Evolutionary conservation across 2,888 invertebrate genomes (phyloP).

Genomic region (Platerodrilus igneus): DNA sequence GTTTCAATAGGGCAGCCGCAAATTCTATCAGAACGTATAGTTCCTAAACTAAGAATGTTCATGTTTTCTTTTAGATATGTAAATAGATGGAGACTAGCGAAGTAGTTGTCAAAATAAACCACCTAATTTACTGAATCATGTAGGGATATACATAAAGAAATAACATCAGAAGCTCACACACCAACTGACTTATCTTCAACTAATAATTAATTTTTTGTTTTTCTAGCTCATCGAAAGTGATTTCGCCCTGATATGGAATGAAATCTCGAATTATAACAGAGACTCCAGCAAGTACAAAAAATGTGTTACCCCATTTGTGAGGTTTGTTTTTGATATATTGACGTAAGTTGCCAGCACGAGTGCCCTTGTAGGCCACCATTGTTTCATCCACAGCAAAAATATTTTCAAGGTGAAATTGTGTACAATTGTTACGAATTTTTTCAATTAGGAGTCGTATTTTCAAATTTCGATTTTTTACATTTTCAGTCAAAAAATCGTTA

Average conservation of each 20-base stretch:
- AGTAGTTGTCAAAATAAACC: no score
- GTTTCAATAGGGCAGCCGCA: slow-evolving; percentile 3
- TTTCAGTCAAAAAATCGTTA: no score
- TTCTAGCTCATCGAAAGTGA: slow-evolving; percentile 15
- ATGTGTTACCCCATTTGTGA: slow-evolving; percentile 24
- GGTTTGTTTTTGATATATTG: slow-evolving; percentile 23
- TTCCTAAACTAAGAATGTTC: slow-evolving; percentile 5
- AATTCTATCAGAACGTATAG: slow-evolving; percentile 4
- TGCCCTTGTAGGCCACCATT: slow-evolving; percentile 25
- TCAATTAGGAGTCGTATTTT: slow-evolving; percentile 34
- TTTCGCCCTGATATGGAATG: slow-evolving; percentile 20
- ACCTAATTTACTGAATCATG: no score
- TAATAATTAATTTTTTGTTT: no score
- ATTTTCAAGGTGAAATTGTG: slow-evolving; percentile 10
- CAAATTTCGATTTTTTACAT: slow-evolving; percentile 30
- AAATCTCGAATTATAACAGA: slow-evolving; percentile 17
- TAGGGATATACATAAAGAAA: no score
- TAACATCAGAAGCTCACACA: no score
- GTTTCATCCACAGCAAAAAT: slow-evolving; percentile 20
- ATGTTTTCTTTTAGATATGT: not conserved
- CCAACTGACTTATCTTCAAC: no score
- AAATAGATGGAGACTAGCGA: no score
- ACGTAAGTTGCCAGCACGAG: slow-evolving; percentile 18
- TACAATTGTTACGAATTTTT: slow-evolving; percentile 21
- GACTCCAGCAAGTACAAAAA: slow-evolving; percentile 21